Base-by-base conservation (phyloP, 2,113 vertebrate genomes). In the Calyptomena viridis region DNA sequence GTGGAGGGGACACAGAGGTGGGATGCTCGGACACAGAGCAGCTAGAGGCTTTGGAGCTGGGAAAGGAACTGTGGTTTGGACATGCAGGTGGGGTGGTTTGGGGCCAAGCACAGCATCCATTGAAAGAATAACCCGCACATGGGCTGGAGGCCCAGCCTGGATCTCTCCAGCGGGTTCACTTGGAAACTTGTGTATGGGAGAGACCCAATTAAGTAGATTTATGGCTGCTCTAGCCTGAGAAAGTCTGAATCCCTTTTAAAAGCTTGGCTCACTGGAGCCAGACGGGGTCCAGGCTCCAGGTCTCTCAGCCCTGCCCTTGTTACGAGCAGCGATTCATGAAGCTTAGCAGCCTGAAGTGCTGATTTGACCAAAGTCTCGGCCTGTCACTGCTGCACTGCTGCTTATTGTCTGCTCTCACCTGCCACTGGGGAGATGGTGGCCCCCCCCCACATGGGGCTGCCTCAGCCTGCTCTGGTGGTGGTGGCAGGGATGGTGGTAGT, bases 201-300 rank as follows among this genome's bases (percentile, higher is more conserved):
- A 95, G 92, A 94, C 94, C 95, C 82, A 97, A 91, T 97, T 97
- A 97, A 92, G 35, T 67, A 76, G 94, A 97, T 97, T 97, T 97
- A 97, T 96, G 85, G 92, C 92, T 85, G 90, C 93, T 84, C n/a
- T 60, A 95, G 92, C 96, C 97, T 97, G 97, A 96, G 96, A 97
- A 97, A 97, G 95, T 93, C 81, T 85, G 88, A 74, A 95, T 95
- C 88, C 68, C 46, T 96, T 95, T 84, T 93, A 89, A 96, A 95
- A 96, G 90, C 95, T 93, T 93, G 87, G 50, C 96, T 96, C 21
- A 14, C 53, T 95, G 90, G 66, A 96, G 94, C 91, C 91, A 66
- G 94, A 75, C 71, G 2, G 19, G 30, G 86, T 96, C 90, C 92
- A 94, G 92, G 68, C 95, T 97, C 92, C 91, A 71, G 86, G 92